phyloP scores from a whole-genome alignment of 2,797 vertebrate genomes.

The Myotis myotis region DNA sequence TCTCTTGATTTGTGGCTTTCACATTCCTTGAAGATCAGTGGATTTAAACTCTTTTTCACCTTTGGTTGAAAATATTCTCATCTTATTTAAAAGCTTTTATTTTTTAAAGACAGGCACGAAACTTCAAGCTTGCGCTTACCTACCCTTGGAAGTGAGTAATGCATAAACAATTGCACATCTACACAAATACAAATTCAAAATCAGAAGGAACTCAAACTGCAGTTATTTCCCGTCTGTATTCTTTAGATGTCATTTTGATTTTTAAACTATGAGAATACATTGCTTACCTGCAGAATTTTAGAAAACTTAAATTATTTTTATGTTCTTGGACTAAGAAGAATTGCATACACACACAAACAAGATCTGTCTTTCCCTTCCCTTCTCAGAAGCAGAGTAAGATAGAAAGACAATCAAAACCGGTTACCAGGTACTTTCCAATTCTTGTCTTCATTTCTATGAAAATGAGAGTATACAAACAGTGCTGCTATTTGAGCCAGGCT shows the following conservation, averaged over 20 bases:
- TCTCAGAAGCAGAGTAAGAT: not conserved
- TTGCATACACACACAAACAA: not conserved
- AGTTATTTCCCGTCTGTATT: not conserved
- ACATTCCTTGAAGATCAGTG: not conserved
- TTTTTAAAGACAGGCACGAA: not conserved
- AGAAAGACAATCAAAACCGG: slow-evolving; percentile 16
- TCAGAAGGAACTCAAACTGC: not conserved
- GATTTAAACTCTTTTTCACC: not conserved
- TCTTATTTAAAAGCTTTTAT: not conserved
- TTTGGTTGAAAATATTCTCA: not conserved
- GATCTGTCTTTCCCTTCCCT: not conserved
- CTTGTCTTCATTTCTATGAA: slow-evolving; percentile 52
- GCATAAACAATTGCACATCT: not conserved
- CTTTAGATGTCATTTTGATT: not conserved
- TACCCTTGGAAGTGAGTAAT: not conserved
- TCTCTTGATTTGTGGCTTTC: not conserved
- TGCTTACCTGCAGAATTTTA: not conserved
- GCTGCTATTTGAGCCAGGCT: slow-evolving; percentile 69
- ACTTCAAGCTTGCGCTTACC: not conserved
- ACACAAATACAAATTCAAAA: not conserved
- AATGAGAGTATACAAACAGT: slow-evolving; percentile 67
- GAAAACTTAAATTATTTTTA: not conserved
- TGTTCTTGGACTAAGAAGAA: not conserved
- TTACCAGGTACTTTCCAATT: slow-evolving; percentile 58
- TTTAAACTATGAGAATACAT: not conserved